Conservation (phyloP, 2,888 invertebrate species). For the Aquatica leii region DNA sequence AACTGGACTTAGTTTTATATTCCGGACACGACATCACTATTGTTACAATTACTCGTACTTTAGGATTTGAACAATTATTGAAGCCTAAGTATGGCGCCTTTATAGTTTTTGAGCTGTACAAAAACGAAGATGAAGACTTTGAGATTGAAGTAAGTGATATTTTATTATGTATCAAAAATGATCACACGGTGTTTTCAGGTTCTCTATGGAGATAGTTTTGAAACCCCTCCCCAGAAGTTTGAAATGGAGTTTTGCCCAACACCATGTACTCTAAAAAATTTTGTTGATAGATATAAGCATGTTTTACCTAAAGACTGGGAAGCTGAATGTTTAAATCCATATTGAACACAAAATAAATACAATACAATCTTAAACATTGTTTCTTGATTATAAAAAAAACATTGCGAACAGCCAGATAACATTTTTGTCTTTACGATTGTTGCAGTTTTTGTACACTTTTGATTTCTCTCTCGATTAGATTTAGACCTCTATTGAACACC, state of each 20-base stretch:
- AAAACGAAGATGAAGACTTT: constrained; percentile 59
- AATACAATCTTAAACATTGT: no score
- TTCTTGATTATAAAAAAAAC: no score
- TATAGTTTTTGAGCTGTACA: constrained; percentile 76
- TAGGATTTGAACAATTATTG: constrained; percentile 69
- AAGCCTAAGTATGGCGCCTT: constrained; percentile 82
- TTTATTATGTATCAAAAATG: constrained; percentile 8
- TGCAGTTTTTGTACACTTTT: no score
- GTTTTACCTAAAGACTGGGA: constrained; percentile 75
- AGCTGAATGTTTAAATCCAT: constrained; percentile 69
- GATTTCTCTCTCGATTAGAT: no score
- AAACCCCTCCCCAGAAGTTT: constrained; percentile 66
- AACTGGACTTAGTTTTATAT: constrained; percentile 71
- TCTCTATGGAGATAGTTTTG: constrained; percentile 71
- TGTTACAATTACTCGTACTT: constrained; percentile 76
- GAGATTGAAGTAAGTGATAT: constrained; percentile 38
- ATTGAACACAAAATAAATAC: no score
- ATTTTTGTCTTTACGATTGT: no score
- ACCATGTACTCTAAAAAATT: constrained; percentile 69
- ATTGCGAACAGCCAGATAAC: no score
- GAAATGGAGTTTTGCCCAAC: constrained; percentile 69
- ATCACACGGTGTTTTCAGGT: constrained; percentile 61
- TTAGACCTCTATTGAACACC: no score
- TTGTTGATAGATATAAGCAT: constrained; percentile 64
- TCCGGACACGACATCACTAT: constrained; percentile 85